Percentiles rank a stretch among this genome's conserved stretches.
These are phyloP conservation scores for Cyrtonyx montezumae DNA, from an alignment of 2,113 vertebrate genomes.

Conservation along the genomic window DNA sequence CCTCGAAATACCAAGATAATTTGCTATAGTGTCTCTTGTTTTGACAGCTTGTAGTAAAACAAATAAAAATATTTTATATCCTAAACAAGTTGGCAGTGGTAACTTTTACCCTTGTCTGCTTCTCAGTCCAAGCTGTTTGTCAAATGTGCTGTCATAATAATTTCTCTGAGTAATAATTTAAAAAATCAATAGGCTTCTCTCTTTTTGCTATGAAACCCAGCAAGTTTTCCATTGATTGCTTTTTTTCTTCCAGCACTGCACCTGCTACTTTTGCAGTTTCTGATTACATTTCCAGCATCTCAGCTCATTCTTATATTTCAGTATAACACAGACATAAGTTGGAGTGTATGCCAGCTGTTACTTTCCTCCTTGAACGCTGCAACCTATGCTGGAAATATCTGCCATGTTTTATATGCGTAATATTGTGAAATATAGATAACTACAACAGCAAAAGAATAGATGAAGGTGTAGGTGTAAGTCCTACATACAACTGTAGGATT, in stretches of 20 bases:
- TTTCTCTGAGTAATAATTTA: conserved; percentile 54
- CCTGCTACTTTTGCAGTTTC: conserved; percentile 46
- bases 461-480: not conserved
- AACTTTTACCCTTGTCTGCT: not conserved
- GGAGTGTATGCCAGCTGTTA: not conserved
- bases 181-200: conserved; percentile 39
- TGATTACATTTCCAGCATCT: conserved; percentile 39
- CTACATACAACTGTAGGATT: not conserved
- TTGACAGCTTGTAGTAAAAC: conserved; percentile 22
- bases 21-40: not conserved
- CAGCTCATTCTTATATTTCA: conserved; percentile 17
- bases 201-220: conserved; percentile 36
- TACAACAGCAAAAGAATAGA: not conserved
- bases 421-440: not conserved
- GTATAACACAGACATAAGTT: not conserved
- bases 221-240: conserved; percentile 31
- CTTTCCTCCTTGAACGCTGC: not conserved
- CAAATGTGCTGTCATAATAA: conserved; percentile 23
- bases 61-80: conserved; percentile 15
- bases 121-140: not conserved
- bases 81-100: conserved; percentile 1
- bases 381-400: not conserved
- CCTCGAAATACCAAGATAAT: not conserved
- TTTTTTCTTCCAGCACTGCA: conserved; percentile 14
- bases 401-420: not conserved